Conservation (phyloP, 2,113 vertebrate species). For the Sander vitreus region DNA sequence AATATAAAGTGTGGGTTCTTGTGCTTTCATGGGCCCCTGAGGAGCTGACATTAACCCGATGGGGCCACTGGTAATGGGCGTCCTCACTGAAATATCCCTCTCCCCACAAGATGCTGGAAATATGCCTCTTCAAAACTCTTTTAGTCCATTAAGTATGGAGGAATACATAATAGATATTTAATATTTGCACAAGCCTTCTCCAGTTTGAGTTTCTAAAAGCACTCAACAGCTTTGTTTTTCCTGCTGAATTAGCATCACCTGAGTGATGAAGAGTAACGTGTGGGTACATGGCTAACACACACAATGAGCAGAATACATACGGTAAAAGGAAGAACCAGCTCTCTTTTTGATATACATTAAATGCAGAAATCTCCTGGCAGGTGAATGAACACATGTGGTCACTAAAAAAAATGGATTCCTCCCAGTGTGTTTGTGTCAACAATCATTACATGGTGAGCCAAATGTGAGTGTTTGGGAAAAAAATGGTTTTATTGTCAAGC, state of each 20-base stretch:
- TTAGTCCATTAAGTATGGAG: background rate
- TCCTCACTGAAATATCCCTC: background rate
- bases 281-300: background rate
- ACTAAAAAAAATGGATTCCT: background rate
- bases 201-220: background rate
- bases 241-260: background rate
- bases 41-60: background rate
- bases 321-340: background rate
- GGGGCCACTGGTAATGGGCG: background rate
- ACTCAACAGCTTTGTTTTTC: background rate
- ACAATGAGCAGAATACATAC: background rate
- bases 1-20: background rate
- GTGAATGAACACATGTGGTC: background rate
- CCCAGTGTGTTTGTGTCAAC: background rate
- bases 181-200: background rate
- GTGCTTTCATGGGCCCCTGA: slow-evolving; percentile 3
- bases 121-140: background rate
- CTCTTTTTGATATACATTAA: background rate
- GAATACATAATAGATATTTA: background rate
- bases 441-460: background rate
- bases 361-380: background rate
- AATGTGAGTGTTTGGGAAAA: slow-evolving; percentile 17
- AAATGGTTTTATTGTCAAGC: slow-evolving; percentile 35
- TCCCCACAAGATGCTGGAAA: background rate
- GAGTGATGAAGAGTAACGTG: too few relatives aligned